Base-by-base conservation (phyloP, 2,888 invertebrate species). In the Caradrina kadenii region DNA sequence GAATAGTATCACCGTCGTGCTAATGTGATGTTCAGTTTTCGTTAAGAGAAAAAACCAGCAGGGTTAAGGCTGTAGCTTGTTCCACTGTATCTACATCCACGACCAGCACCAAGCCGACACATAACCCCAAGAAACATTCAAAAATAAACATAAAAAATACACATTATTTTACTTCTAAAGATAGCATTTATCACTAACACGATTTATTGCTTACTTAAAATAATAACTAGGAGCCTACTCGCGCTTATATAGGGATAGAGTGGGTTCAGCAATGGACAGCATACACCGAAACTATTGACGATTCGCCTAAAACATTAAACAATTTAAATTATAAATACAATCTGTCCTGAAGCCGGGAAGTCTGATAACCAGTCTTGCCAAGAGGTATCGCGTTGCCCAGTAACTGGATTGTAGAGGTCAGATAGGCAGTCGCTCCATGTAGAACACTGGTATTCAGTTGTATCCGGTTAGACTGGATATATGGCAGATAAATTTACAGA, bases 121-220 rank as follows among this genome's bases (percentile, higher is more conserved):
- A 19, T 61, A 60, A 48, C 54, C 35, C 13, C 59, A 67, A 13
- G 19, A 62, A 70, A 64, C 54, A 13, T 61, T 76, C 39, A 26
- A 77, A 72, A 79, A 69, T 5, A 65, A 73, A 73, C 39, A n/a
- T 22, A 55, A 69, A 73, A 67, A 79, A 69, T 78, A 76, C 66
- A 81, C 63, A 62, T 75, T 76, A 73, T 53, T 60, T 75, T 77
- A 83, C 60, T 50, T 60, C 83, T 84, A 85, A 10, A 76, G 45
- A 77, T 80, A 83, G 80, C 67, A 55, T 73, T 77, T 83, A 85
- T 85, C 84, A 86, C 86, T 85, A 85, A 85, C 84, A 86, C 82
- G 70, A 72, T 74, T 83, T 84, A 84, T 84, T 84, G 84, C 84
- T 84, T 79, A 83, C 15, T 70, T 77, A 75, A 67, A 73, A 79